phyloP scores from a whole-genome alignment of 2,113 vertebrate genomes.

The Synodontis membranacea region DNA sequence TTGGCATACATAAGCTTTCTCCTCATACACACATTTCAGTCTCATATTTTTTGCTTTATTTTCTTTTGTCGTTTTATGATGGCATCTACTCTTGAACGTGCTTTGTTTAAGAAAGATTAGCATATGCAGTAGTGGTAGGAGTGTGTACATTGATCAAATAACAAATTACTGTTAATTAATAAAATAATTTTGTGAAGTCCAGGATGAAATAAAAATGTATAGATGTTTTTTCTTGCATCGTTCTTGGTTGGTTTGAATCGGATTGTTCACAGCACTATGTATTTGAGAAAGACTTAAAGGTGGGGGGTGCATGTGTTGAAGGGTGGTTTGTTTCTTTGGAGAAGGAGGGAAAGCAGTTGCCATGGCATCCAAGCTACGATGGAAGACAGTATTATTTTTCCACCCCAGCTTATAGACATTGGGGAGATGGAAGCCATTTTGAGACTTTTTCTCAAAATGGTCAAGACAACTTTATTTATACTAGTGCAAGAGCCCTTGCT shows the following conservation, averaged over 20 bases:
- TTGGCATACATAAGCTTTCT: conserved; percentile 7
- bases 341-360: conserved; percentile 62
- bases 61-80: conserved; percentile 31
- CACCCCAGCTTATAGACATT: conserved; percentile 42
- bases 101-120: conserved; percentile 46
- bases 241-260: conserved; percentile 1
- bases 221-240: conserved; percentile 47
- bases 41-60: conserved; percentile 21
- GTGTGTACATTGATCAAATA: conserved; percentile 60
- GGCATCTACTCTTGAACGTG: conserved; percentile 41
- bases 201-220: conserved; percentile 63
- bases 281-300: conserved; percentile 32
- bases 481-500: no score
- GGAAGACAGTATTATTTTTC: conserved; percentile 49
- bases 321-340: conserved; percentile 35
- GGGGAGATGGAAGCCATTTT: conserved; percentile 55
- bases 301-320: not conserved
- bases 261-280: not conserved
- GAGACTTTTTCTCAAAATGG: no score
- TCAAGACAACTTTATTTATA: no score
- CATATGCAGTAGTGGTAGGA: conserved; percentile 60
- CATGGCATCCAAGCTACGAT: conserved; percentile 58
- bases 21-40: not conserved
- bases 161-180: conserved; percentile 57
- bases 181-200: conserved; percentile 61